Evolutionary conservation across 2,797 vertebrate genomes (phyloP), one percentile per base, ranked within the genome.

Genomic region (Gymnopithys bicolor): DNA sequence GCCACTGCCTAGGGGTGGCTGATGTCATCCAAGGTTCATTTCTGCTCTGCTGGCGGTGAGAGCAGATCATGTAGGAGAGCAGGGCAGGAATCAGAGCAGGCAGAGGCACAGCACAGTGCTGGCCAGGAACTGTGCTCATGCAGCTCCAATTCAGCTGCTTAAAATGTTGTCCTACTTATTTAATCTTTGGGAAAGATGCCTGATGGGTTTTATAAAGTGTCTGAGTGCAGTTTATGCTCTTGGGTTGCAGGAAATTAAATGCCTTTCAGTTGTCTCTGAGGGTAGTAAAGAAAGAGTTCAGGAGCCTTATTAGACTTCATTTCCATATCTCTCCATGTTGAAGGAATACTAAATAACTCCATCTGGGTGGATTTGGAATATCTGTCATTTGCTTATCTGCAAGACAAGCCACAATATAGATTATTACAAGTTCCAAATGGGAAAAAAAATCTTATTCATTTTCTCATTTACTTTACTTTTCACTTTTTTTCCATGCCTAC

Each of bases 201-300:
- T 86, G 94, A 71, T 0, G 10, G 79, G 69, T 71, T 89, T 92
- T 89, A 37, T 68, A 41, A 89, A 89, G 79, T 30, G 51, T 78
- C 77, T 92, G 85, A 88, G 69, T 39, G 41, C 2, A 28, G 76
- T 81, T 91, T 91, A 22, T 75, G 84, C 82, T 94, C 87, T 87
- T 43, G 76, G 73, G 51, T 56, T 86, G 76, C 85, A 95, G 94
- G 87, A 94, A 95, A 94, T 94, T 77, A 94, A 93, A 86, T 86
- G 85, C 69, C 77, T 93, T 71, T 84, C 0, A 8, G 73, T 88
- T 94, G 69, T 90, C 87, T 96, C 90, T 24, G n/a, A 85, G 85
- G 70, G 77, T 58, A 89, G 85, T 55, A 90, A 68, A 78, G 73
- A 86, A 94, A 62, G 91, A 80, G 83, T 82, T 80, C 60, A 32